Evolutionary conservation across 2,113 vertebrate genomes (phyloP).

Genomic region (Cercopithecus mona): DNA sequence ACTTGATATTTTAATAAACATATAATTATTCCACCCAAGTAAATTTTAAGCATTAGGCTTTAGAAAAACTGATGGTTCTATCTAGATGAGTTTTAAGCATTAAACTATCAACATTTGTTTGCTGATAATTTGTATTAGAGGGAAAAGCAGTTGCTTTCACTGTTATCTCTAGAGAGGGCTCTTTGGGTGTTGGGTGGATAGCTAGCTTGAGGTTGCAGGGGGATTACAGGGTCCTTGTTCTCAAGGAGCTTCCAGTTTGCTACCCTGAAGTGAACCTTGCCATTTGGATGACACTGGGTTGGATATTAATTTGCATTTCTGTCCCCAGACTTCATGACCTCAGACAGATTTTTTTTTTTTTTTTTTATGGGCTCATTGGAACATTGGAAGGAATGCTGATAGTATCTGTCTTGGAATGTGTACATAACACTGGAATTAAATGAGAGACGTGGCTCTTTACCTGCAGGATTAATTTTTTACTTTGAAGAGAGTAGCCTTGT

Average conservation of each 20-base stretch:
- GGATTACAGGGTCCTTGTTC: background rate
- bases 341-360: background rate
- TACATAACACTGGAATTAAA: background rate
- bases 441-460: background rate
- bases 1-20: background rate
- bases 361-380: background rate
- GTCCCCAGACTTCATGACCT: background rate
- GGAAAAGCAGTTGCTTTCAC: background rate
- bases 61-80: background rate
- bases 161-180: background rate
- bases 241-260: background rate
- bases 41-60: background rate
- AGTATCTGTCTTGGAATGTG: background rate
- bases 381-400: background rate
- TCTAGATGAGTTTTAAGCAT: background rate
- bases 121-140: background rate
- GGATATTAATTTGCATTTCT: conserved; percentile 16
- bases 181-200: background rate
- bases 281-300: background rate
- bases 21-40: background rate
- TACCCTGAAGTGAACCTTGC: background rate
- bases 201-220: background rate
- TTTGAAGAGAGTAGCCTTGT: conserved; percentile 14
- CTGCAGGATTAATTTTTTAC: conserved; percentile 11
- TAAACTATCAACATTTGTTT: background rate